Base-by-base conservation (phyloP, 1,140 invertebrate genomes). In the Pseudomyrmex sp. region DNA sequence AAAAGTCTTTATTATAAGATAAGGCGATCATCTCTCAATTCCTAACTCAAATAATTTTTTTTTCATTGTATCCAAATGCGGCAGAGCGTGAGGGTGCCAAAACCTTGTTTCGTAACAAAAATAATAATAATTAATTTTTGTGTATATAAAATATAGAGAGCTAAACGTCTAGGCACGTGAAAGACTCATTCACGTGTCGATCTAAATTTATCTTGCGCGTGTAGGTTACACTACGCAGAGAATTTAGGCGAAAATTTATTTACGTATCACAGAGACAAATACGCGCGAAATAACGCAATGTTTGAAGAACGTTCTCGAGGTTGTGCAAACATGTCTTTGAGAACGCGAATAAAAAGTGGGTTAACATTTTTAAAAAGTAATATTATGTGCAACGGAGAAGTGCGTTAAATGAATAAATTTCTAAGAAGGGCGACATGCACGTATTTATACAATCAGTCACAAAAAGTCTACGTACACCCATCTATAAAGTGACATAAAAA, bases 101-200 rank as follows among this genome's bases (percentile, higher is more conserved):
- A 26, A 58, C 2, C 2, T 52, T 77, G 18, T 79, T 69, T 79
- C 48, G n/a, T 15, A 77, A 66, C 18, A 18, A 18, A 44, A 70
- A 44, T 26, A 3, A 9, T 66, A 54, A 72, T 61, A 70, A 72
- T 35, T 35, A 3, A 72, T 61, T 59, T 15, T 59, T 13, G 23
- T 23, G 15, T 48, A 72, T 26, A 50, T 18, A 23, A 72, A 7
- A 80, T 15, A 59, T 72, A 23, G 2, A 26, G 15, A 61, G 54
- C 20, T 23, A 5, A 76, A 20, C 46, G 0, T 48, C 44, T 56
- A 61, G 54, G 46, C 35, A 79, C 1, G 44, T 80, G 66, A 80
- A 54, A 70, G 65, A 80, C 59, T 80, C 76, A 80, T 80, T 70
- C 66, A 72, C 23, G 54, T 79, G 20, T 59, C 26, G 44, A 18